Evolutionary conservation across 2,888 invertebrate genomes (phyloP).

Genomic region (Cylloceria caligata): DNA sequence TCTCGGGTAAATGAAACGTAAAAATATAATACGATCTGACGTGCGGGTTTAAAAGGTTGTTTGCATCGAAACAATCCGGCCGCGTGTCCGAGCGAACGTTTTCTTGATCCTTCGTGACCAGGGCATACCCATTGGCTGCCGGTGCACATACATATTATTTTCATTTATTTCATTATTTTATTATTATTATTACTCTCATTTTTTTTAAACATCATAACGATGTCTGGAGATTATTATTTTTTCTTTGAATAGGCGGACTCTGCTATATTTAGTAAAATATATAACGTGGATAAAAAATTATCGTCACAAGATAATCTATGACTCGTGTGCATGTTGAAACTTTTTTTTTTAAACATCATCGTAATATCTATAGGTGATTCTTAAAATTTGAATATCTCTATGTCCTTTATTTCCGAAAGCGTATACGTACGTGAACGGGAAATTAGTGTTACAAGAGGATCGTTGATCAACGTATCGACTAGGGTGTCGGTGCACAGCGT

Average conservation of each 20-base stretch:
- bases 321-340: no score
- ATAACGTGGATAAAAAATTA: no score
- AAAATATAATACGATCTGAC: conserved; percentile 78
- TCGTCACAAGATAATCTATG: no score
- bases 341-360: no score
- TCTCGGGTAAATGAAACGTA: conserved; percentile 79
- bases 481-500: conserved; percentile 70
- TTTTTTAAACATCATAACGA: no score
- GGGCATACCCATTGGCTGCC: not conserved
- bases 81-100: not conserved
- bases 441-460: conserved; percentile 80
- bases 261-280: no score
- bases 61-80: conserved; percentile 22
- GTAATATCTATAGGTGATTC: not conserved
- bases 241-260: no score
- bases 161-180: not conserved
- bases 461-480: conserved; percentile 74
- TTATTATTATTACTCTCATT: no score
- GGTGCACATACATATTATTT: not conserved
- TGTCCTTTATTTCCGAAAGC: not conserved
- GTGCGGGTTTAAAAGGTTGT: conserved; percentile 68
- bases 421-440: conserved; percentile 70
- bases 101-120: conserved; percentile 10
- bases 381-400: not conserved
- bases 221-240: no score